Evolutionary conservation across 2,113 vertebrate genomes (phyloP), one percentile per base, ranked within the genome.

Genomic region (Fregata magnificens): DNA sequence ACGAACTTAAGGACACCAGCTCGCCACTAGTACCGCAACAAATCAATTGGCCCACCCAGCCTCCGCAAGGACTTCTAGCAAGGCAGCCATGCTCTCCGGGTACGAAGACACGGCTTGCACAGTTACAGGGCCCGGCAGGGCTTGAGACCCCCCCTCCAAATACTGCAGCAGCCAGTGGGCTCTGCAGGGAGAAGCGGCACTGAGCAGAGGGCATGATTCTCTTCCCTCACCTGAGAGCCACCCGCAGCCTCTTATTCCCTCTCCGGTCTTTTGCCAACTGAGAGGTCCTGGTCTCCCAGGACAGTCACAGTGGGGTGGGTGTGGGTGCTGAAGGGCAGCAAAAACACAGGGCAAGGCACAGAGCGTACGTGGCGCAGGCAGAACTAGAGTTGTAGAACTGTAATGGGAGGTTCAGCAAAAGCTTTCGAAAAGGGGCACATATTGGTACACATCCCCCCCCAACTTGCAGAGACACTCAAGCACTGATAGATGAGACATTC

Each of bases 321-420:
- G 58, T 4, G 28, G 52, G 32, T 24, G 34, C n/a, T 38, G 49
- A 63, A 44, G 5, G 53, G 53, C 80, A 73, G 44, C 3, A 9
- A 31, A 76, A 52, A 34, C 24, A 28, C 11, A 25, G 44, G 16
- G 24, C 34, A 66, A 47, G 25, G 18, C 45, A 34, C 62, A 56
- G 58, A 34, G 34, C 3, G 1, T 5, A 25, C 0, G 1, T 14
- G 69, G 32, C 2, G 0, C 3, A 1, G 7, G 50, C 44, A 59
- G 28, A 45, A 16, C 15, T 14, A 18, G 16, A 55, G 29, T 15
- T 55, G 29, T 18, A 31, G 28, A 29, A 53, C 50, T n/a, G n/a
- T 5, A 44, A 61, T 4, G 0, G 53, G 47, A 88, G 9, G 19
- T 25, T 38, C 78, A 70, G 18, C 11, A 16, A 21, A 21, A 44